These are phyloP conservation scores for Hyposmocoma kahamanoa DNA, from an alignment of 1,140 invertebrate species.

Conservation along the genomic window DNA sequence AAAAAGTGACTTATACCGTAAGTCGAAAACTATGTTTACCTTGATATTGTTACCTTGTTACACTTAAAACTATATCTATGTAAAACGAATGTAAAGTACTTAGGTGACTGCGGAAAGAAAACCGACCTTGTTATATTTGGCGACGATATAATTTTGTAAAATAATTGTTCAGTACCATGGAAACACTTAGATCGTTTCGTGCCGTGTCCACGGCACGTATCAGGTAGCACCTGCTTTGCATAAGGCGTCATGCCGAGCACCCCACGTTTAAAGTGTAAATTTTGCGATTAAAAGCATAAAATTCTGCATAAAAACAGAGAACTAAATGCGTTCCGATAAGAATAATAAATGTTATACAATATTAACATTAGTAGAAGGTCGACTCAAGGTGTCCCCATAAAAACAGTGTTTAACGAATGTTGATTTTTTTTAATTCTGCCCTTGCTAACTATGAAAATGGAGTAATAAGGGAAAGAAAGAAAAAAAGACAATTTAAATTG, in stretches of 20 bases:
- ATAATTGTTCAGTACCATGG: neutral
- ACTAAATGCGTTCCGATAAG: slow-evolving; percentile 52
- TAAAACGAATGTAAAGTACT: neutral
- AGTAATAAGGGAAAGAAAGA: too few relatives aligned
- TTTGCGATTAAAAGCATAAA: slow-evolving; percentile 68
- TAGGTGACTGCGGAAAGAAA: too few relatives aligned
- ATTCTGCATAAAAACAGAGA: slow-evolving; percentile 53
- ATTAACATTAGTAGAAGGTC: slow-evolving; percentile 34
- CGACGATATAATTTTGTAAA: neutral
- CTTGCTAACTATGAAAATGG: too few relatives aligned
- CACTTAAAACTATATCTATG: neutral
- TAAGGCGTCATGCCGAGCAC: slow-evolving; percentile 65
- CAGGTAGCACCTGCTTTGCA: slow-evolving; percentile 71
- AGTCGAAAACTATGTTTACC: neutral
- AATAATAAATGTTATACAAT: slow-evolving; percentile 45
- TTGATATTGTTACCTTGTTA: neutral
- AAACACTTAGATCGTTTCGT: slow-evolving; percentile 11
- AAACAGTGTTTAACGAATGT: too few relatives aligned
- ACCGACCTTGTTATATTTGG: neutral
- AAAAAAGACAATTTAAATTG: too few relatives aligned
- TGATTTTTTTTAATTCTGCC: too few relatives aligned
- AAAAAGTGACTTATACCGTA: neutral
- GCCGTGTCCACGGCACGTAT: slow-evolving; percentile 33
- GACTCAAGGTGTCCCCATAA: slow-evolving; percentile 48
- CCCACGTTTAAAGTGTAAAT: slow-evolving; percentile 67